Conservation (phyloP, 2,888 invertebrate species). For the Aspidapion aeneum region DNA sequence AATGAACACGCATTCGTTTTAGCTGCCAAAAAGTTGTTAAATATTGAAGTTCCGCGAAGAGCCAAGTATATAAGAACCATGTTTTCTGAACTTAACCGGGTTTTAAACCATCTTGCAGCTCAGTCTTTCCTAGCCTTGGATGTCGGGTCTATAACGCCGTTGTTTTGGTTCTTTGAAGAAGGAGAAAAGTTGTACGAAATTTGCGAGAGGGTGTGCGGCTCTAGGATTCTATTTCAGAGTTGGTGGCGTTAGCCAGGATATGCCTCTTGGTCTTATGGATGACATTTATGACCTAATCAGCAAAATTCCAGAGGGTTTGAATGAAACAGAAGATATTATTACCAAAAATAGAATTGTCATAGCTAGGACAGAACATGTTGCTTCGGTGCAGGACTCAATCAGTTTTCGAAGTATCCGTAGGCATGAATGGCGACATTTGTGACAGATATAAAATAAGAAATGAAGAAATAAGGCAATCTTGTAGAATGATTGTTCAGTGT, state of each 20-base stretch:
- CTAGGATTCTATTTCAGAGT: constrained; percentile 82
- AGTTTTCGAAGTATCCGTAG: constrained; percentile 80
- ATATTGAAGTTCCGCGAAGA: constrained; percentile 70
- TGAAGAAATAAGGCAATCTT: constrained; percentile 73
- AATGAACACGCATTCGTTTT: constrained; percentile 77
- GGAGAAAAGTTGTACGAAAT: constrained; percentile 83
- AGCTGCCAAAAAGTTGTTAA: constrained; percentile 79
- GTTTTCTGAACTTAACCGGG: constrained; percentile 65
- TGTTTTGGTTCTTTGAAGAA: constrained; percentile 91
- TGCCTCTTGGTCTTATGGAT: constrained; percentile 73
- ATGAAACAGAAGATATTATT: constrained; percentile 79
- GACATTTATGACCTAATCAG: constrained; percentile 70
- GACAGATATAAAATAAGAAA: constrained; percentile 65
- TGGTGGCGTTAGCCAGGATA: constrained; percentile 74
- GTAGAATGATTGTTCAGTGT: constrained; percentile 76
- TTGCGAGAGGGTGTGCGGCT: constrained; percentile 78
- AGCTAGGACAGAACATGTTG: constrained; percentile 70
- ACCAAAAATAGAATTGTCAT: constrained; percentile 73
- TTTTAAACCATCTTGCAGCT: constrained; percentile 79
- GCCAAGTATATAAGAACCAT: constrained; percentile 75
- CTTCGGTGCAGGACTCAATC: constrained; percentile 73
- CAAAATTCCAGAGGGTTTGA: constrained; percentile 69
- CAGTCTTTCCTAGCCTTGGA: constrained; percentile 69
- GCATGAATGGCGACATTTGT: constrained; percentile 79
- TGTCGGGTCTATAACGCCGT: constrained; percentile 82